These are phyloP conservation scores for Bombyx huttoni DNA, from an alignment of 2,888 invertebrate species.

Conservation along the genomic window DNA sequence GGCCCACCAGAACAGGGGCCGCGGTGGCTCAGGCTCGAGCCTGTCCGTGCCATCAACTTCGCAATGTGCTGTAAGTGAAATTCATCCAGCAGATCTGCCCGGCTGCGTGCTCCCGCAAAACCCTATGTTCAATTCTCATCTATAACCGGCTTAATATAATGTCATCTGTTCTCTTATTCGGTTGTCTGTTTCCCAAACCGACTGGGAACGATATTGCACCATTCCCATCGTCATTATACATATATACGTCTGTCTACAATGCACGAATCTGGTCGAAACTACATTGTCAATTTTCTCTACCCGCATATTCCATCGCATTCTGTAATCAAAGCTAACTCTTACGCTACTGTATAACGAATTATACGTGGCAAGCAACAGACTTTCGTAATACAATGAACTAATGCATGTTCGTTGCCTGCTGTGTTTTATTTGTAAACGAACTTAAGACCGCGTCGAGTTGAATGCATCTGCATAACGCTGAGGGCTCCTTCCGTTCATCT, in stretches of 20 bases:
- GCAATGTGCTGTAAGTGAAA: slow-evolving; percentile 77
- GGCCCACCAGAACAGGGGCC: slow-evolving; percentile 77
- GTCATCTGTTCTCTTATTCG: slow-evolving; percentile 51
- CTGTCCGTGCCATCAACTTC: slow-evolving; percentile 86
- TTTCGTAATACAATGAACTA: slow-evolving; percentile 36
- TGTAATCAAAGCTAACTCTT: slow-evolving; percentile 35
- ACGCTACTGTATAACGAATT: slow-evolving; percentile 26
- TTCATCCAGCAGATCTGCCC: slow-evolving; percentile 37
- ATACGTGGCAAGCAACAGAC: slow-evolving; percentile 16
- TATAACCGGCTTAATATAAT: slow-evolving; percentile 51
- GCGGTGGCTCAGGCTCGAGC: slow-evolving; percentile 84
- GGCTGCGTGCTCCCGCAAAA: slow-evolving; percentile 38
- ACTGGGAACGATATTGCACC: slow-evolving; percentile 51
- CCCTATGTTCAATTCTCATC: slow-evolving; percentile 47
- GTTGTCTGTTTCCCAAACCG: slow-evolving; percentile 48
- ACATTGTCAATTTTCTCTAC: slow-evolving; percentile 30
- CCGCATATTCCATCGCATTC: slow-evolving; percentile 42
- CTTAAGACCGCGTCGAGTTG: slow-evolving; percentile 31
- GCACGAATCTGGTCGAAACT: slow-evolving; percentile 49
- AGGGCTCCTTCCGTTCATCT: neutral
- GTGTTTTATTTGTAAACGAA: slow-evolving; percentile 20
- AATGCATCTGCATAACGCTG: slow-evolving; percentile 20
- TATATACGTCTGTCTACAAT: slow-evolving; percentile 24
- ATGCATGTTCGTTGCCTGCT: slow-evolving; percentile 42
- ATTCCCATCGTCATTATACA: slow-evolving; percentile 42